Conservation (phyloP, 2,113 vertebrate species). For the Cochlearius cochlearius region DNA sequence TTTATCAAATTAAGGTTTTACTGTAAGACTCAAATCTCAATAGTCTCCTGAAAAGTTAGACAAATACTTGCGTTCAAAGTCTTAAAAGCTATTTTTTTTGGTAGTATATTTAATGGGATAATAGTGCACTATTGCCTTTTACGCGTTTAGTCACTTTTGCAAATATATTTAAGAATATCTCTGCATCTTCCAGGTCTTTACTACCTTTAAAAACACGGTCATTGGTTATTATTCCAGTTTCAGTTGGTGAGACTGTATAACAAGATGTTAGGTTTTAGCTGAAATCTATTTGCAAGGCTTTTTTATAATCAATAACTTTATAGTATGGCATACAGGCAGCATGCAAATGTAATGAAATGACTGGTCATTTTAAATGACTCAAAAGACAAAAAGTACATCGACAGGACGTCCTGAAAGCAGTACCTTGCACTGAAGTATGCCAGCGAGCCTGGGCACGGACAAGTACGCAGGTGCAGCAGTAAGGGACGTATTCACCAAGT, state of each 20-base stretch:
- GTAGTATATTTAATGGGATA: not conserved
- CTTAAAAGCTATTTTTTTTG: not conserved
- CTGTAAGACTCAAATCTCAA: not conserved
- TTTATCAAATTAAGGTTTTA: not conserved
- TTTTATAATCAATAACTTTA: not conserved
- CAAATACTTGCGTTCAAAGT: not conserved
- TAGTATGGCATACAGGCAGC: not conserved
- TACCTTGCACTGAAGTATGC: not conserved
- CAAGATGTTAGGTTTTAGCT: not conserved
- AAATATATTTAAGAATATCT: not conserved
- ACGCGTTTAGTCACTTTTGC: not conserved
- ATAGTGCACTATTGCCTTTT: not conserved
- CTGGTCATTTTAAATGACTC: not conserved
- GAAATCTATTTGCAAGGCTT: not conserved
- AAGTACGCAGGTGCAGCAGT: not conserved
- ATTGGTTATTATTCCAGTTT: not conserved
- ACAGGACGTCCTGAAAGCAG: not conserved
- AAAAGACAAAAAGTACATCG: not conserved
- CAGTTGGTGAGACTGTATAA: not conserved
- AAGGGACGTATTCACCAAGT: not conserved
- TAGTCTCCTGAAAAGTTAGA: not conserved
- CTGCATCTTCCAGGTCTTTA: not conserved
- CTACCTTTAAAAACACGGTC: not conserved
- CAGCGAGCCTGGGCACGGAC: not conserved
- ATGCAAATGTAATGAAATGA: not conserved